A percentile compares a stretch with the other conserved stretches of the same genome.
Conservation (phyloP, 1,140 invertebrate species). For the Melanaphis sacchari region DNA sequence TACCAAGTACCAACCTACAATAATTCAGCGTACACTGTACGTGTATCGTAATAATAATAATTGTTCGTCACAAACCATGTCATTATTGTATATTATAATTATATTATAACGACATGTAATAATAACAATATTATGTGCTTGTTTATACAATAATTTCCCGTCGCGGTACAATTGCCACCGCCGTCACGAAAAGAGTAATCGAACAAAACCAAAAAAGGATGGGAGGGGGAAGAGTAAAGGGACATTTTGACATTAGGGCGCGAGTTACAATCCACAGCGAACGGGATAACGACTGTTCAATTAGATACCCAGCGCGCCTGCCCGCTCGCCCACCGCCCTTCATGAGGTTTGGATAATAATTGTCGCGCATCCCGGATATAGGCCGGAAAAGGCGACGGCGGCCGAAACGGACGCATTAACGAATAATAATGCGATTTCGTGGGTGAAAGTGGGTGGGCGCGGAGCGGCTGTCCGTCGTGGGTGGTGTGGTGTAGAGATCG, state of each 20-base stretch:
- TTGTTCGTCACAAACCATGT: too few relatives aligned
- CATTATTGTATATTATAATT: too few relatives aligned
- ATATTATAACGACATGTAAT: too few relatives aligned
- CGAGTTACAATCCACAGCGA: background rate
- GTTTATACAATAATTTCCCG: background rate
- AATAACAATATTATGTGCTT: background rate
- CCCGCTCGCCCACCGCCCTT: too few relatives aligned
- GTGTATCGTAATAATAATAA: too few relatives aligned
- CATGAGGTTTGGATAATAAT: background rate
- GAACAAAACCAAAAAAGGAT: too few relatives aligned
- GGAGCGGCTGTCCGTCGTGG: background rate
- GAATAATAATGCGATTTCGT: background rate
- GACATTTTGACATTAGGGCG: background rate
- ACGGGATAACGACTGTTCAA: background rate
- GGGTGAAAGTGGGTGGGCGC: too few relatives aligned
- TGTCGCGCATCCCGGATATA: background rate
- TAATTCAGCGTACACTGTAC: background rate
- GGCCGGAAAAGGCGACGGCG: too few relatives aligned
- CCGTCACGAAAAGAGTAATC: too few relatives aligned
- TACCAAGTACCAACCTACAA: background rate
- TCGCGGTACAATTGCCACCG: background rate
- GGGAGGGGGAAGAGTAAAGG: too few relatives aligned
- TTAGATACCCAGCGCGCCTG: background rate
- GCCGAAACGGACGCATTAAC: background rate
- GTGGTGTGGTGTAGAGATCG: too few relatives aligned